These are phyloP conservation scores for Pelobates fuscus DNA, from an alignment of 2,113 vertebrate species.

Conservation along the genomic window DNA sequence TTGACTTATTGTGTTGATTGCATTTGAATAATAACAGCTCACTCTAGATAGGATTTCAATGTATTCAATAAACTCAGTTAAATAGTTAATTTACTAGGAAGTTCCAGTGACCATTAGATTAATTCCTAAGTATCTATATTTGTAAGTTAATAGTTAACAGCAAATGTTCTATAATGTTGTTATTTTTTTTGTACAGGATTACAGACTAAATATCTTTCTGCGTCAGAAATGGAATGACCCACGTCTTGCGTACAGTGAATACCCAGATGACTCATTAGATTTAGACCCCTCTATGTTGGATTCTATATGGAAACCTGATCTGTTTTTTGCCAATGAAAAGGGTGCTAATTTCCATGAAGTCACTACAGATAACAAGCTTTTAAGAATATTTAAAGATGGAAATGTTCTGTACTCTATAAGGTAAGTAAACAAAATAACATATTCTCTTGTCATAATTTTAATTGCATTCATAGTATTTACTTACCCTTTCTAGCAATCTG, in stretches of 20 bases:
- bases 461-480: too few relatives aligned
- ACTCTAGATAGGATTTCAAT: too few relatives aligned
- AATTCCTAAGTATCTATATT: too few relatives aligned
- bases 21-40: too few relatives aligned
- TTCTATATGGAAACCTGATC: slow-evolving; percentile 96
- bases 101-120: too few relatives aligned
- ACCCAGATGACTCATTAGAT: slow-evolving; percentile 96
- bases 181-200: slow-evolving; percentile 75
- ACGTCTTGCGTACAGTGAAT: slow-evolving; percentile 89
- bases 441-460: too few relatives aligned
- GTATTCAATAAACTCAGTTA: too few relatives aligned
- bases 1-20: too few relatives aligned
- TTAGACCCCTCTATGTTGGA: slow-evolving; percentile 96
- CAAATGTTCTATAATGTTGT: not conserved
- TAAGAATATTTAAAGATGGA: slow-evolving; percentile 96
- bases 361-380: slow-evolving; percentile 93
- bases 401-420: slow-evolving; percentile 96
- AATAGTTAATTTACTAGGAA: too few relatives aligned
- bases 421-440: slow-evolving; percentile 62
- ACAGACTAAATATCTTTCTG: slow-evolving; percentile 95
- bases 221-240: slow-evolving; percentile 98
- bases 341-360: slow-evolving; percentile 97
- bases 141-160: too few relatives aligned
- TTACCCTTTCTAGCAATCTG: too few relatives aligned
- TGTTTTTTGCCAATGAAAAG: slow-evolving; percentile 98